Evolutionary conservation across 2,888 invertebrate genomes (phyloP).

Genomic region (Bedellia somnulentella): DNA sequence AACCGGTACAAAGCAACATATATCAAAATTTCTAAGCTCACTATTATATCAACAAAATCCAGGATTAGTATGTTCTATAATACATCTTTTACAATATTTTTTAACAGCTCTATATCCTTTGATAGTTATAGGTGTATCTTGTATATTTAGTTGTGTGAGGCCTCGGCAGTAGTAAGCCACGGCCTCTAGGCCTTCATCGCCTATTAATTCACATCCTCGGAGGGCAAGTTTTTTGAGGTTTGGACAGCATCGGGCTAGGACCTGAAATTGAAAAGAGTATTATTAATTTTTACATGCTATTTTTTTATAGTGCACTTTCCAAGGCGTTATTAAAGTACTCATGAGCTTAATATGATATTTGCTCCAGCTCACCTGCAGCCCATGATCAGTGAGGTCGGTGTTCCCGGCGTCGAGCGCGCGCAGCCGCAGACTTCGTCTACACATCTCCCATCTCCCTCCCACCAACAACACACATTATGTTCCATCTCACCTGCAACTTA

Average conservation of each 20-base stretch:
- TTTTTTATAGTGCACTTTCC: no score
- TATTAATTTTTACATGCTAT: no score
- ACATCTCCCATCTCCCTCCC: no score
- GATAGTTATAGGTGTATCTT: conserved; percentile 87
- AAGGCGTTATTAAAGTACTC: no score
- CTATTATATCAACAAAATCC: conserved; percentile 78
- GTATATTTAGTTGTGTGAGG: conserved; percentile 88
- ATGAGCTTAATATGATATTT: no score
- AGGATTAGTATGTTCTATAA: conserved; percentile 94
- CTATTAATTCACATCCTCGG: conserved; percentile 88
- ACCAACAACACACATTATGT: no score
- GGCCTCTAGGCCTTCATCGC: conserved; percentile 81
- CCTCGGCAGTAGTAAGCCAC: conserved; percentile 89
- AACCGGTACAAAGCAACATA: no score
- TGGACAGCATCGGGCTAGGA: conserved; percentile 85
- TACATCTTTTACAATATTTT: conserved; percentile 88
- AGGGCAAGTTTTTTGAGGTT: conserved; percentile 88
- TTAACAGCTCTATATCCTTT: conserved; percentile 90
- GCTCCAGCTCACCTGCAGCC: conserved; percentile 77
- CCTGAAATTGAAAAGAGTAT: conserved; percentile 31
- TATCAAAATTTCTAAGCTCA: no score
- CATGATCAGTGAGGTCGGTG: conserved; percentile 90
- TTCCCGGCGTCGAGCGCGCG: conserved; percentile 90
- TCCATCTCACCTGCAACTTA: conserved; percentile 77
- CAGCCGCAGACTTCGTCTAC: conserved; percentile 81